Conservation (phyloP, 2,888 invertebrate species). For the Mesorhabditis spiculigera region DNA sequence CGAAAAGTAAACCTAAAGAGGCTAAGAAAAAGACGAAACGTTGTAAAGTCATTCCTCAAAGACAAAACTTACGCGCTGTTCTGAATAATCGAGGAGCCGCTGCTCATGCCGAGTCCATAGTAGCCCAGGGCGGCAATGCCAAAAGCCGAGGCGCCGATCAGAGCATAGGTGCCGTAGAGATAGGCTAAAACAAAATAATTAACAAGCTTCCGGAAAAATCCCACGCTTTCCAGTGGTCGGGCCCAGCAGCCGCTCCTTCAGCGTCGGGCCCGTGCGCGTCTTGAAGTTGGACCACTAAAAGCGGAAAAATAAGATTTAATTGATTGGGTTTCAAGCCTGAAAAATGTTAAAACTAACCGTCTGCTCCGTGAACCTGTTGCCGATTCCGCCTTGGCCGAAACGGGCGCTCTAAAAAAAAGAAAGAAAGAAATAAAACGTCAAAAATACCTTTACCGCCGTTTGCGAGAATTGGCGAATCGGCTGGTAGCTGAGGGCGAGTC, state of each 20-base stretch:
- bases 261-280: constrained; percentile 44
- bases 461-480: not conserved
- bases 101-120: constrained; percentile 84
- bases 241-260: constrained; percentile 55
- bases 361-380: not conserved
- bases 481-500: constrained; percentile 20
- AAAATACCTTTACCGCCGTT: not conserved
- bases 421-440: not conserved
- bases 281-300: constrained; percentile 20
- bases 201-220: too few species aligned
- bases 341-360: too few species aligned
- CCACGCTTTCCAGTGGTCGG: constrained; percentile 58
- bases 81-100: constrained; percentile 77
- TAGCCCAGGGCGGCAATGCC: constrained; percentile 88
- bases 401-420: constrained; percentile 3
- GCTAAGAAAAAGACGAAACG: too few species aligned
- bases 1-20: too few species aligned
- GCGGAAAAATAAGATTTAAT: not conserved
- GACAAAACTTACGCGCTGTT: constrained; percentile 74
- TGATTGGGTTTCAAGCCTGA: too few species aligned
- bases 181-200: too few species aligned
- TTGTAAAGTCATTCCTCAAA: not conserved
- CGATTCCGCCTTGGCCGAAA: not conserved
- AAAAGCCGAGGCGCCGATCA: constrained; percentile 82
- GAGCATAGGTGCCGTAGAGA: constrained; percentile 78